phyloP scores from a whole-genome alignment of 2,113 vertebrate species.

The Nasalis larvatus region DNA sequence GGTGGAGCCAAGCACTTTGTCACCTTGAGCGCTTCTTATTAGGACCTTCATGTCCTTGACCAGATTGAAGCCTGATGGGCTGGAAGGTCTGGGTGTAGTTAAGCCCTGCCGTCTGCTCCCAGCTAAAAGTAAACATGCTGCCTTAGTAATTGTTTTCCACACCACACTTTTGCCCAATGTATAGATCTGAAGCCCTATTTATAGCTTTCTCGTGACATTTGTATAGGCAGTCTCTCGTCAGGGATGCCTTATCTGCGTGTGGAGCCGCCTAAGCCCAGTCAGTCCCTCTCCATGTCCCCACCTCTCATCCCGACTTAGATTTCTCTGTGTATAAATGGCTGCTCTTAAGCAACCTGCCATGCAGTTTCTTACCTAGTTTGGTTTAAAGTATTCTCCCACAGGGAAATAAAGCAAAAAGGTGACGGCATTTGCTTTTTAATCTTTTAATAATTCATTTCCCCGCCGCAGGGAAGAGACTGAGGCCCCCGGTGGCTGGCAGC shows the following conservation, averaged over 20 bases:
- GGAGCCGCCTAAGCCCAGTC: background rate
- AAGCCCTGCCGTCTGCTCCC: background rate
- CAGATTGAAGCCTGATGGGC: background rate
- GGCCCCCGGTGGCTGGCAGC: background rate
- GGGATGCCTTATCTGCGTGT: background rate
- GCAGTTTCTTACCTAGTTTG: background rate
- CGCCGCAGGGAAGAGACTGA: background rate
- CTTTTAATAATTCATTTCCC: conserved; percentile 38
- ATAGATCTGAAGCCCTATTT: conserved; percentile 5
- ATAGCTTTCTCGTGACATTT: background rate
- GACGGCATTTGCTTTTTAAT: conserved; percentile 5
- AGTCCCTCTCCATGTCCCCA: background rate
- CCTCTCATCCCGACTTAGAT: background rate
- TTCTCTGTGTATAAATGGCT: background rate
- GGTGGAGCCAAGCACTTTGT: background rate
- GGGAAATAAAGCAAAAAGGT: conserved; percentile 25
- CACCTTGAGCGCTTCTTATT: background rate
- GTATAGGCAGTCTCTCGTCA: background rate
- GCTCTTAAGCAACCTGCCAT: background rate
- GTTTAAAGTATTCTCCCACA: background rate
- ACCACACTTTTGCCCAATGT: background rate
- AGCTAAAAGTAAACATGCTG: background rate
- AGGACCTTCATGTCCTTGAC: background rate
- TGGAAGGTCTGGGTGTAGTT: background rate
- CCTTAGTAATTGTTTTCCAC: background rate